Conservation (phyloP, 2,888 invertebrate genomes). For the Atrina japonica region DNA sequence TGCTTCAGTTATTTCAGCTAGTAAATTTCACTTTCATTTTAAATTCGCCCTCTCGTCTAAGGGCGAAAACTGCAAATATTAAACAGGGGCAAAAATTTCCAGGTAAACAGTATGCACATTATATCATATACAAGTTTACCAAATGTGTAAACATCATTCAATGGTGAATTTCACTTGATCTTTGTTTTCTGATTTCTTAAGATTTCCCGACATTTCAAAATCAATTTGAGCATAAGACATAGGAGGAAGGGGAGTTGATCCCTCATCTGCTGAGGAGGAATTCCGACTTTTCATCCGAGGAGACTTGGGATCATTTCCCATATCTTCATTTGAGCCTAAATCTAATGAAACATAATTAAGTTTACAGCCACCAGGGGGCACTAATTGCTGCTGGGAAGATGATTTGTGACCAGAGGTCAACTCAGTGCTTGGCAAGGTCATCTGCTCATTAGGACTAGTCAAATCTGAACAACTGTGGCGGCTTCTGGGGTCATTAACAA, state of each 20-base stretch:
- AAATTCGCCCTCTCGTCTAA: too few species aligned
- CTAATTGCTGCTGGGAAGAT: slow-evolving; percentile 45
- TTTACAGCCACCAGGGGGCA: slow-evolving; percentile 16
- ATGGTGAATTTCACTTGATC: slow-evolving; percentile 53
- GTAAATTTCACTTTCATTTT: too few species aligned
- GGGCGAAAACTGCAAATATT: too few species aligned
- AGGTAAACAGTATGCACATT: too few species aligned
- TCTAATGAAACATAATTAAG: slow-evolving; percentile 81
- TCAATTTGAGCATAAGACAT: slow-evolving; percentile 79
- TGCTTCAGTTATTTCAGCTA: too few species aligned
- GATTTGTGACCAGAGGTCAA: slow-evolving; percentile 40
- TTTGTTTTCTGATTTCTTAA: slow-evolving; percentile 56
- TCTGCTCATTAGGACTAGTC: slow-evolving; percentile 61
- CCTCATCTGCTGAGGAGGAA: slow-evolving; percentile 59
- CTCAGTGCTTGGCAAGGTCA: slow-evolving; percentile 59
- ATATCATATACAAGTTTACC: too few species aligned
- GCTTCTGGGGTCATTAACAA: slow-evolving; percentile 36
- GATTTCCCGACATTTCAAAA: slow-evolving; percentile 78
- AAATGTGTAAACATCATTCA: too few species aligned
- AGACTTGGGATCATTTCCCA: slow-evolving; percentile 57
- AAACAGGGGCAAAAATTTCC: too few species aligned
- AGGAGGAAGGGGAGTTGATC: slow-evolving; percentile 47
- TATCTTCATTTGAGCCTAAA: slow-evolving; percentile 71
- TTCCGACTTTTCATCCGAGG: slow-evolving; percentile 65
- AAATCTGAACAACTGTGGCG: slow-evolving; percentile 70